Base-by-base conservation (phyloP, 2,797 vertebrate genomes). In the Artibeus lituratus region DNA sequence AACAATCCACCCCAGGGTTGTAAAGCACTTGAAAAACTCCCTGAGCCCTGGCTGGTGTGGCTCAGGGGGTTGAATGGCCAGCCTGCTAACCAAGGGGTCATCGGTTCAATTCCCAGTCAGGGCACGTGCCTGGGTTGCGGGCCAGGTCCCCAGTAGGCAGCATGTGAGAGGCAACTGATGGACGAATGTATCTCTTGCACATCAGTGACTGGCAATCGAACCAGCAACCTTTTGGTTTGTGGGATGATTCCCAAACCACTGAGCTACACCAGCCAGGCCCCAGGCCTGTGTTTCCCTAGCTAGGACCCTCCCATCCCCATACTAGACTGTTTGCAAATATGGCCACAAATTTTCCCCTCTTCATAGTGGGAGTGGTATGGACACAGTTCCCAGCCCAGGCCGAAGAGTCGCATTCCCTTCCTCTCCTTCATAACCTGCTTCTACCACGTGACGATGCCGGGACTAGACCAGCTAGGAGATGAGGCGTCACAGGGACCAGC, bases 261-360 rank as follows among this genome's bases (percentile, higher is more conserved):
- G 59, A 65, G 59, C 29, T 32, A 16, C 29, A 53, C 51, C 26
- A 62, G 59, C 5, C 59, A 65, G 14, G 12, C 5, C 59, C 59
- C 32, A 55, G 44, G 26, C 62, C 81, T 42, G 1, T 35, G 5
- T 57, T 39, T 87, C 67, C 49, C 49, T 26, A 42, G 26, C 21
- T 35, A 53, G 55, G 55, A 3, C 18, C 1, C 1, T 8, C 32
- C 4, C 26, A 57, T 35, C 35, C 24, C 55, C 1, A 0, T 37
- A 72, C n/a, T 1, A 26, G 21, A 49, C 35, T 3, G 18, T 32
- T 57, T 26, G 51, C 69, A 70, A 74, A 76, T 21, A 19, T 0
- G 26, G 32, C 12, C 77, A n/a, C 49, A 59, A 37, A 19, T 10
- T 22, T 62, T 14, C 8, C 53, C 53, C 44, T 47, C 14, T 70